phyloP scores from a whole-genome alignment of 2,797 vertebrate genomes.

The Premnoplex brunnescens region DNA sequence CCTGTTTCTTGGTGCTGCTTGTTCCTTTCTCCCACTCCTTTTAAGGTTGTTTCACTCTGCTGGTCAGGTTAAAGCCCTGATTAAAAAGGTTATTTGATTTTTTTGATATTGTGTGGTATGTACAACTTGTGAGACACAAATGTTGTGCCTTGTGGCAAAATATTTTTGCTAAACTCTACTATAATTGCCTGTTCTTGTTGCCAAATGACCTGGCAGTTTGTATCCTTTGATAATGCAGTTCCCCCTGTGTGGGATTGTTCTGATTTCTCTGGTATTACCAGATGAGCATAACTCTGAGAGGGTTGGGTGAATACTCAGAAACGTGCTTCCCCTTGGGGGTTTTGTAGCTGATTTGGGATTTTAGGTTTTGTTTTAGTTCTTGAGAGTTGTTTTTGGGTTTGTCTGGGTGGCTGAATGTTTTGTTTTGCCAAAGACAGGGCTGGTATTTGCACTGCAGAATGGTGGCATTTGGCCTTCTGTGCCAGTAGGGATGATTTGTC shows the following conservation, averaged over 20 bases:
- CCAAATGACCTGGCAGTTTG: background rate
- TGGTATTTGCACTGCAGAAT: background rate
- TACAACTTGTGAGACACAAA: background rate
- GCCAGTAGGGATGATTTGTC: background rate
- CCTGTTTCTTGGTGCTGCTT: background rate
- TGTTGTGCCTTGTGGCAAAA: background rate
- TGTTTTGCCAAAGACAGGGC: background rate
- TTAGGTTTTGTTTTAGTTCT: no score
- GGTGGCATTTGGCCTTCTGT: background rate
- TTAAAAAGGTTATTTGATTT: background rate
- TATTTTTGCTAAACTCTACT: background rate
- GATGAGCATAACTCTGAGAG: accelerated
- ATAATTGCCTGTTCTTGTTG: background rate
- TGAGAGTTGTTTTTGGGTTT: background rate
- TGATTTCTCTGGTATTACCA: background rate
- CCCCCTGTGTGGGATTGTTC: background rate
- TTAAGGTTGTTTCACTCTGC: background rate
- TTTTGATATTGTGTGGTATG: background rate
- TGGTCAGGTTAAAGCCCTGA: background rate
- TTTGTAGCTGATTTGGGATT: no score
- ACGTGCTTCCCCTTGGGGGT: accelerated
- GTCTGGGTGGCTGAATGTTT: background rate
- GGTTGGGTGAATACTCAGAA: background rate
- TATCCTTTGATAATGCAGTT: background rate
- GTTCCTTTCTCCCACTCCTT: background rate